Evolutionary conservation across 2,888 invertebrate genomes (phyloP).

Genomic region (Xylota segnis): DNA sequence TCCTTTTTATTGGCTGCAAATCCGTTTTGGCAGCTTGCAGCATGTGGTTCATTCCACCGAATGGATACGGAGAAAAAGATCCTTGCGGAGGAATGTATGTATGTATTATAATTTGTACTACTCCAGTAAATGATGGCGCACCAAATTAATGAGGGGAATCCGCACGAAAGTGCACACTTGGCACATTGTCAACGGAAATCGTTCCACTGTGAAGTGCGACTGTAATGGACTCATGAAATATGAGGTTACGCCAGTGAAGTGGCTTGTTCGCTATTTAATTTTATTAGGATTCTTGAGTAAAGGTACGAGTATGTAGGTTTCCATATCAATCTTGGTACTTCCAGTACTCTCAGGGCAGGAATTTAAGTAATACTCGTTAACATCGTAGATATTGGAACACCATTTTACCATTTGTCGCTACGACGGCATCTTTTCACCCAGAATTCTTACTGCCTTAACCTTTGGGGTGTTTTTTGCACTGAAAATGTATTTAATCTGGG

Average conservation of each 20-base stretch:
- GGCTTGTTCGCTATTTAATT: conserved; percentile 12
- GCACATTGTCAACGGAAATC: conserved; percentile 74
- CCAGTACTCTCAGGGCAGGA: no score
- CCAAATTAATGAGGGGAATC: conserved; percentile 73
- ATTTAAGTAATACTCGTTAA: no score
- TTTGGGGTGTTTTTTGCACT: no score
- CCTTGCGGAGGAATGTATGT: conserved; percentile 41
- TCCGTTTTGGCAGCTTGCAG: conserved; percentile 74
- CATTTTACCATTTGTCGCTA: no score
- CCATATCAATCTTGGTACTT: no score
- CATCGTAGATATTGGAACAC: no score
- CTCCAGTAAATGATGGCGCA: conserved; percentile 66
- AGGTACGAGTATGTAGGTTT: no score
- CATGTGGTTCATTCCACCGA: conserved; percentile 59
- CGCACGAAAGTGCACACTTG: conserved; percentile 74
- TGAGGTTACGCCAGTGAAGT: conserved; percentile 54
- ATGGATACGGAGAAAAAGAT: conserved; percentile 53
- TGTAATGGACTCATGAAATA: conserved; percentile 74
- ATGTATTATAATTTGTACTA: conserved; percentile 69
- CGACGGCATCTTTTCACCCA: no score
- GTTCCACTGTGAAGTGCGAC: conserved; percentile 70
- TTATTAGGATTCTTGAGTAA: not conserved
- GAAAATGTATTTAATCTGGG: no score
- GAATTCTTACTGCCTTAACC: no score
- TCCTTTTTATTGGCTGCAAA: conserved; percentile 76